Evolutionary conservation across 92 coral and sea anemone species (phyloP), one percentile per base, ranked within the genome.

Genomic region (Scolanthus callimorphus): DNA sequence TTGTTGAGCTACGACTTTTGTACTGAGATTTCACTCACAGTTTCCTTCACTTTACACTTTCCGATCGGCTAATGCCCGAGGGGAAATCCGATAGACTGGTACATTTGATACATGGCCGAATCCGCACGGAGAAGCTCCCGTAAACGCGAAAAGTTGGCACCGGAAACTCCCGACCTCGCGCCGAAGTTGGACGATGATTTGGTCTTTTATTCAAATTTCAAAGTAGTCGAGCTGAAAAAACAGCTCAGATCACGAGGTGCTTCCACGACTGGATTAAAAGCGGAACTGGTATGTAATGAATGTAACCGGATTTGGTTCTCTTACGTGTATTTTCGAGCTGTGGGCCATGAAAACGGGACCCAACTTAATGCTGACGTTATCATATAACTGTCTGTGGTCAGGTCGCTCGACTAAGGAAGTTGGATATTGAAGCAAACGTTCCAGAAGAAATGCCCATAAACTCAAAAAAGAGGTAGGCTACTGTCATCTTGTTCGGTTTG

Each of bases 181-280:
- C 15, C 41, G 8, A 34, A 34, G 8, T 6, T n/a, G n/a, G n/a
- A 6, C 6, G 41, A 34, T 34, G 51, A 54, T 39, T 6, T 34
- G 6, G 55, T 37, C 17, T 50, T 20, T 13, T 54, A 61, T 51
- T 55, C 63, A 48, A 73, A 56, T 39, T 74, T 71, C 59, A 39
- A 56, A 2, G 97, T 91, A 10, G 90, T 79, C 19, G 78, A 84
- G 54, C 62, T 91, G 55, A 85, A 65, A 51, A 65, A 78, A 48
- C 83, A 83, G 29, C 71, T 91, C 55, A 91, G 80, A 70, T 28
- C 63, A 29, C 81, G 91, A 21, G 85, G 79, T 38, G 38, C 51
- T 30, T 23, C 82, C 3, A 25, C 85, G 13, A 65, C 70, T 25
- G 97, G 97, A 62, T 69, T 88, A 38, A 88, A 91, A 71, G 80